These are phyloP conservation scores for Serripes groenlandicus DNA, from an alignment of 2,888 invertebrate species.

Conservation along the genomic window DNA sequence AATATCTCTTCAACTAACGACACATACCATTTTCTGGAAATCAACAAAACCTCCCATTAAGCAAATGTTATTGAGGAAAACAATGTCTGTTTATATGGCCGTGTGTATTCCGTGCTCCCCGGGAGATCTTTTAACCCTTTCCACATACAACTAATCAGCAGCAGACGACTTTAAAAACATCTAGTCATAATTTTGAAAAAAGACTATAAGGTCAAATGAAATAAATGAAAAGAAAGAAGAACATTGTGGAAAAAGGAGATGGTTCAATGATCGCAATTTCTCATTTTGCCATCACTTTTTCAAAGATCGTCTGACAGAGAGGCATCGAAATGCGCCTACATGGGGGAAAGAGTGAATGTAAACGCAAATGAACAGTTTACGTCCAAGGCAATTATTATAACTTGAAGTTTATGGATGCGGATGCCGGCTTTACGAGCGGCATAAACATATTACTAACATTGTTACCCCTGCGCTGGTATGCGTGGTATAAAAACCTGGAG, in stretches of 20 bases:
- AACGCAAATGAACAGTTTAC: slow-evolving; percentile 9
- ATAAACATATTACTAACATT: slow-evolving; percentile 26
- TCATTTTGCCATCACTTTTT: not conserved
- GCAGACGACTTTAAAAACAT: no score
- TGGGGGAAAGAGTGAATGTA: not conserved
- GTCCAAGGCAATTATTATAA: slow-evolving; percentile 22
- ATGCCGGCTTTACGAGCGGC: slow-evolving; percentile 2
- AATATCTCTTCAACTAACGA: no score
- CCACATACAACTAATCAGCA: no score
- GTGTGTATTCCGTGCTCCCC: no score
- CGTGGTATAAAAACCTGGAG: slow-evolving; percentile 2
- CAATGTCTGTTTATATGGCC: no score
- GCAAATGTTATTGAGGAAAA: no score
- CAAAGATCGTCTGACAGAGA: not conserved
- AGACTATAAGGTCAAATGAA: no score
- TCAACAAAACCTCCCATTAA: no score
- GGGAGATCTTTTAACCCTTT: no score
- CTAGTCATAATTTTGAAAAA: no score
- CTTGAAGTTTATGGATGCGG: slow-evolving; percentile 17
- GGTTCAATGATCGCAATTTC: not conserved
- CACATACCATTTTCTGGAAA: no score
- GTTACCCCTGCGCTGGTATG: slow-evolving; percentile 8
- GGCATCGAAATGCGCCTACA: no score
- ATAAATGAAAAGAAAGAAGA: not conserved
- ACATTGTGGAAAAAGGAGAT: not conserved